Percentiles rank a stretch among this genome's conserved stretches.
Evolutionary conservation across 2,888 invertebrate species (phyloP).

Genomic region (Heteropelma amictum): DNA sequence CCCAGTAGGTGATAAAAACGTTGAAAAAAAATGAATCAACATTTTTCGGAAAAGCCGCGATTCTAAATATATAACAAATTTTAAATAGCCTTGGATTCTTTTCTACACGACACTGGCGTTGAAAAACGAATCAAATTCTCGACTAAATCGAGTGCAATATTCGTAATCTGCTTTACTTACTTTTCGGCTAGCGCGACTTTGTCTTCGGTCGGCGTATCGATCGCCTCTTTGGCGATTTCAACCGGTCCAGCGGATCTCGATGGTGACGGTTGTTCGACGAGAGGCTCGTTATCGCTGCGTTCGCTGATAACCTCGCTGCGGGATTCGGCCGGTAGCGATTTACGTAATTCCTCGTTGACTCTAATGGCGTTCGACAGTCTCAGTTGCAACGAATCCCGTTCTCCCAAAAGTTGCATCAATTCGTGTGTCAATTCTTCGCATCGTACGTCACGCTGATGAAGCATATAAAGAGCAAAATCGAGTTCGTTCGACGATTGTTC

Average conservation of each 20-base stretch:
- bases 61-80: no score
- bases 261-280: conserved; percentile 69
- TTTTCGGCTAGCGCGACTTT: conserved; percentile 73
- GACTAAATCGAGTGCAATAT: no score
- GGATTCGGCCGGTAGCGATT: conserved; percentile 26
- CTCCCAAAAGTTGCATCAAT: conserved; percentile 88
- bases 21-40: no score
- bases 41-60: no score
- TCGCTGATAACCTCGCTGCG: conserved; percentile 23
- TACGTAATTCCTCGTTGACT: conserved; percentile 83
- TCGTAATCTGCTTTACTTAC: conserved; percentile 63
- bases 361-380: conserved; percentile 89
- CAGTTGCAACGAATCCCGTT: conserved; percentile 90
- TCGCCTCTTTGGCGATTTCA: conserved; percentile 74
- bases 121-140: no score
- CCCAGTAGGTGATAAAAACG: no score
- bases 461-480: conserved; percentile 89
- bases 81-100: no score
- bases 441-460: conserved; percentile 91
- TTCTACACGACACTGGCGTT: no score
- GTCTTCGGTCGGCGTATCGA: conserved; percentile 69
- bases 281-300: conserved; percentile 49
- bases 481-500: conserved; percentile 79
- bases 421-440: conserved; percentile 93
- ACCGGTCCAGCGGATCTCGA: conserved; percentile 70